Percentiles rank a stretch among this genome's conserved stretches.
phyloP scores from a whole-genome alignment of 2,113 vertebrate species.

The Leucopsar rothschildi region DNA sequence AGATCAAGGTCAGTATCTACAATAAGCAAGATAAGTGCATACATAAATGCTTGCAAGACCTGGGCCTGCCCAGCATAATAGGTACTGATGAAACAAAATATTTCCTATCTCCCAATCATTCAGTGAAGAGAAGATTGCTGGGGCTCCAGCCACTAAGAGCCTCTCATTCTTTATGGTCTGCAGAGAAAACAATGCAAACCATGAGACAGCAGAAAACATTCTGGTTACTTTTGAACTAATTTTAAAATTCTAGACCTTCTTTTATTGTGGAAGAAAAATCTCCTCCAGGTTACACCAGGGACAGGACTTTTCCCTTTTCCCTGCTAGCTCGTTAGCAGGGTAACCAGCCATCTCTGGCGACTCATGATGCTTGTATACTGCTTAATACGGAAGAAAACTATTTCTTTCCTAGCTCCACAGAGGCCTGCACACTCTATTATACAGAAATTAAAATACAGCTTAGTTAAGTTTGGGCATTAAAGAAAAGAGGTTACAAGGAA shows the following conservation, averaged over 20 bases:
- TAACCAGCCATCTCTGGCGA: background rate
- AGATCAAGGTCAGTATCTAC: background rate
- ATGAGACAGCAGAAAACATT: background rate
- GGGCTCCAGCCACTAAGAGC: background rate
- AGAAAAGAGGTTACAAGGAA: background rate
- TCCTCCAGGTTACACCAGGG: background rate
- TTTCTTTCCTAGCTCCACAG: background rate
- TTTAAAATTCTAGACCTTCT: background rate
- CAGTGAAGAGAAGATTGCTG: background rate
- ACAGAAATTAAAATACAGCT: background rate
- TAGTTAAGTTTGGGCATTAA: background rate
- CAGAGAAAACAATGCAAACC: background rate
- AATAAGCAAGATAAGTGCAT: background rate
- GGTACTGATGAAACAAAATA: background rate
- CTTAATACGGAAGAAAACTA: background rate
- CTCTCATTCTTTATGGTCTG: background rate
- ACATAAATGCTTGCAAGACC: background rate
- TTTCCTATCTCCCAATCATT: background rate
- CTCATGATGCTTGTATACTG: background rate
- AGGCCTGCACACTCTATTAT: background rate
- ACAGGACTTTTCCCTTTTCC: background rate
- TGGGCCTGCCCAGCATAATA: background rate
- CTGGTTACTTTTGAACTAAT: background rate
- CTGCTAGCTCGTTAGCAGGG: background rate
- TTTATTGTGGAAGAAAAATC: background rate